These are phyloP conservation scores for Rhinella marina DNA, from an alignment of 2,797 vertebrate species.

Conservation along the genomic window DNA sequence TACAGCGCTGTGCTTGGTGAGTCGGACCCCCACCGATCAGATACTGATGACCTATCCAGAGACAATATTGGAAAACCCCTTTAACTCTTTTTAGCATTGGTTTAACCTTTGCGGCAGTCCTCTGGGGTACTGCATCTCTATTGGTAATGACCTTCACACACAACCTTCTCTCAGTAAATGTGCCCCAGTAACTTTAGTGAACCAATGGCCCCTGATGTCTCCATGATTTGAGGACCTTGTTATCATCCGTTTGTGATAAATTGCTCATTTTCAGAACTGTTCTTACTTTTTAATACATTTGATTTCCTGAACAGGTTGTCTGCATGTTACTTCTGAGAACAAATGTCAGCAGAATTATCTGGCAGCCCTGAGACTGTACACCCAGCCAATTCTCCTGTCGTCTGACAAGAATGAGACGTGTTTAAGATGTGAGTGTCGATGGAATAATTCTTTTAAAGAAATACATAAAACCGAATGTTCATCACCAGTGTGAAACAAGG, in stretches of 20 bases:
- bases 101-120: too few relatives aligned
- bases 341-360: conserved; percentile 15
- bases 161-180: too few relatives aligned
- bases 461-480: neutral
- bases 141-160: too few relatives aligned
- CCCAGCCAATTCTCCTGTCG: neutral
- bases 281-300: neutral
- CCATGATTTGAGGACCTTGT: neutral
- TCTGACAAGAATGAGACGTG: neutral
- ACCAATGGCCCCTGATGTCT: too few relatives aligned
- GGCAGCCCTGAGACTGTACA: neutral
- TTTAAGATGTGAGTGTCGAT: neutral
- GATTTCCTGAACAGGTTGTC: neutral
- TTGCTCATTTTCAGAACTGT: neutral
- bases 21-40: too few relatives aligned
- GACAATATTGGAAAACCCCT: too few relatives aligned
- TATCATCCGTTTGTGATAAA: neutral
- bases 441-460: neutral
- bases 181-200: too few relatives aligned
- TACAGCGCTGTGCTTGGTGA: too few relatives aligned
- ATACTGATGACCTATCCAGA: too few relatives aligned
- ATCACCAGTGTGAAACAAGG: too few relatives aligned
- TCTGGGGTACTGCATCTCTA: too few relatives aligned
- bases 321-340: neutral
- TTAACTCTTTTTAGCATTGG: too few relatives aligned